A percentile compares a stretch with the other conserved stretches of the same genome.
phyloP scores from a whole-genome alignment of 2,113 vertebrate species.

The Leucoraja erinaceus region DNA sequence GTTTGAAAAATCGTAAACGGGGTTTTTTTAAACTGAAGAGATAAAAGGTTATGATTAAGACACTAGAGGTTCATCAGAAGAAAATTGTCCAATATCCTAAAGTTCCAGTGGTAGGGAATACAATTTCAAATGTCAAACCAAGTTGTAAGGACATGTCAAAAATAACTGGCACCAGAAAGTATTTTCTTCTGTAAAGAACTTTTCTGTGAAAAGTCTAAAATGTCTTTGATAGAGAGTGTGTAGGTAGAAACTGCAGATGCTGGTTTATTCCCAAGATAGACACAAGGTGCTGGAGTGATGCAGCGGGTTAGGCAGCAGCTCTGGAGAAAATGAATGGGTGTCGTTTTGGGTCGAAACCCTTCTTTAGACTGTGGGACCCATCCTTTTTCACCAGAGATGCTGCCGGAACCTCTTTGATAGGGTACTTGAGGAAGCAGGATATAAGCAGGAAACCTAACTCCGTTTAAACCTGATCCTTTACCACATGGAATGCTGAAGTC shows the following conservation, averaged over 20 bases:
- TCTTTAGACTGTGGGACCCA: too few species aligned
- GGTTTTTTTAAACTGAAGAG: neutral
- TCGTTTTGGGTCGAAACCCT: too few species aligned
- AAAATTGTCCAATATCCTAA: neutral
- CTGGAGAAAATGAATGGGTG: too few species aligned
- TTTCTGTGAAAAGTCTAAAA: too few species aligned
- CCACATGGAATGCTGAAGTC: too few species aligned
- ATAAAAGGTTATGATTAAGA: neutral
- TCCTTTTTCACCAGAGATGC: too few species aligned
- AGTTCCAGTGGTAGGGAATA: neutral
- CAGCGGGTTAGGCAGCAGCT: too few species aligned
- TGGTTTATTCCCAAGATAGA: too few species aligned
- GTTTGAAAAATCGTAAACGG: neutral
- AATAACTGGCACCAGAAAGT: neutral
- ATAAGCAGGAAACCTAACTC: neutral
- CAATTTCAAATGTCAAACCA: neutral
- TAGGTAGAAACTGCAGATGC: too few species aligned
- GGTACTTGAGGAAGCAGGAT: neutral
- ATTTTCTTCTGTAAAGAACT: too few species aligned
- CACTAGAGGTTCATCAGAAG: neutral
- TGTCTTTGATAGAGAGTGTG: too few species aligned
- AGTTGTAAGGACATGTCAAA: neutral
- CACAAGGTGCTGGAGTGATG: too few species aligned
- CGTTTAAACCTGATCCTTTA: neutral
- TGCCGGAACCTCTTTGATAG: neutral